Evolutionary conservation across 2,888 invertebrate species (phyloP).

Genomic region (Chymomyza caudatula): DNA sequence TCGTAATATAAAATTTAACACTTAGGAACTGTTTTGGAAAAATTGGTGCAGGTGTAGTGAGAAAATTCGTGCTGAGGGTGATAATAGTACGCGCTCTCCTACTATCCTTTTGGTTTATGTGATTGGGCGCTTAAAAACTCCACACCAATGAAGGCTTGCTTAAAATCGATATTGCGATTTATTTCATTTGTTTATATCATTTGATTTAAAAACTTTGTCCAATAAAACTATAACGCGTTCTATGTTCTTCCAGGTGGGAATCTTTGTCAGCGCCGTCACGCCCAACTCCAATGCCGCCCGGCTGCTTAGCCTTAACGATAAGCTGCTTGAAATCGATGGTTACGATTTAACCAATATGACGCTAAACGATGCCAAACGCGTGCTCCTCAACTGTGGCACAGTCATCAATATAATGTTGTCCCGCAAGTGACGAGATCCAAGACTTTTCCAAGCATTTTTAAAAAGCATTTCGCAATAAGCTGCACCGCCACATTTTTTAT

Average conservation of each 20-base stretch:
- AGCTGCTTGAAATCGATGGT: constrained; percentile 76
- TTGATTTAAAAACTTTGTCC: neutral
- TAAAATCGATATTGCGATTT: too few relatives aligned
- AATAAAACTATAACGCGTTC: neutral
- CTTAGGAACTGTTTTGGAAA: too few relatives aligned
- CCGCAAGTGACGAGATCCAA: constrained; percentile 72
- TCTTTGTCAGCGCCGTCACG: constrained; percentile 70
- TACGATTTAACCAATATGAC: constrained; percentile 75
- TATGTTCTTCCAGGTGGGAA: constrained; percentile 58
- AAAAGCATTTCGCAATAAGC: constrained; percentile 41
- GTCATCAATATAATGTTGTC: constrained; percentile 76
- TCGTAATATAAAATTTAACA: too few relatives aligned
- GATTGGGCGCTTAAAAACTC: too few relatives aligned
- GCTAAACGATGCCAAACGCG: constrained; percentile 69
- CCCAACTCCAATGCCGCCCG: constrained; percentile 70
- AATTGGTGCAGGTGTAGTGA: too few relatives aligned
- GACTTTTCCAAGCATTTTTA: constrained; percentile 64
- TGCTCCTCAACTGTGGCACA: constrained; percentile 69
- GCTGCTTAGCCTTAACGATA: constrained; percentile 69
- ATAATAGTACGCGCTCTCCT: too few relatives aligned
- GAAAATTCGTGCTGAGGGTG: too few relatives aligned
- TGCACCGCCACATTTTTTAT: constrained; percentile 24
- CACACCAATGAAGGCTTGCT: too few relatives aligned
- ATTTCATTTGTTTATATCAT: too few relatives aligned
- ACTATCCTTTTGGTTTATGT: too few relatives aligned